Conservation (phyloP, 2,797 vertebrate genomes). For the Tenualosa ilisha region DNA sequence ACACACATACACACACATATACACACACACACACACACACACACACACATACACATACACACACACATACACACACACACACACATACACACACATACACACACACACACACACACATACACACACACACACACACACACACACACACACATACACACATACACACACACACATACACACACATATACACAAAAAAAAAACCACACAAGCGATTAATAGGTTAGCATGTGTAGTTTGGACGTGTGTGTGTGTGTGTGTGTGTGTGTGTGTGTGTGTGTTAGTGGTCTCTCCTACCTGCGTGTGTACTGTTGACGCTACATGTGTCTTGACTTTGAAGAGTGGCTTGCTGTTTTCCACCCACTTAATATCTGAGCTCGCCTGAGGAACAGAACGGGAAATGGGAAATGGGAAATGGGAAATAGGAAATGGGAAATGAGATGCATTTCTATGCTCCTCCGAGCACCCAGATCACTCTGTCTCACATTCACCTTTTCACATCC, state of each 20-base stretch:
- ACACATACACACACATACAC: slow-evolving; percentile 16
- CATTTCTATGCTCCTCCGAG: too few relatives aligned
- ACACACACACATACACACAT: slow-evolving; percentile 15
- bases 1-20: slow-evolving; percentile 23
- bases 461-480: too few relatives aligned
- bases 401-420: too few relatives aligned
- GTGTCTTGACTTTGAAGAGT: slow-evolving; percentile 88
- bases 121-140: slow-evolving; percentile 23
- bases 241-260: not conserved
- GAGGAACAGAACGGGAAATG: slow-evolving; percentile 24
- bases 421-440: too few relatives aligned
- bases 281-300: slow-evolving; percentile 77
- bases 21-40: slow-evolving; percentile 15
- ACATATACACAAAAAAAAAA: too few relatives aligned
- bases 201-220: too few relatives aligned
- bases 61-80: slow-evolving; percentile 22
- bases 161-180: too few relatives aligned
- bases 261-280: too few relatives aligned
- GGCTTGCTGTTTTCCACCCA: slow-evolving; percentile 95
- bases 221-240: not conserved
- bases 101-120: slow-evolving; percentile 20
- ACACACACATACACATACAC: slow-evolving; percentile 23
- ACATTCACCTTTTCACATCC: too few relatives aligned
- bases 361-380: slow-evolving; percentile 82
- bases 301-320: slow-evolving; percentile 90